Evolutionary conservation across 2,888 invertebrate species (phyloP).

Genomic region (Conops quadrifasciatus): DNA sequence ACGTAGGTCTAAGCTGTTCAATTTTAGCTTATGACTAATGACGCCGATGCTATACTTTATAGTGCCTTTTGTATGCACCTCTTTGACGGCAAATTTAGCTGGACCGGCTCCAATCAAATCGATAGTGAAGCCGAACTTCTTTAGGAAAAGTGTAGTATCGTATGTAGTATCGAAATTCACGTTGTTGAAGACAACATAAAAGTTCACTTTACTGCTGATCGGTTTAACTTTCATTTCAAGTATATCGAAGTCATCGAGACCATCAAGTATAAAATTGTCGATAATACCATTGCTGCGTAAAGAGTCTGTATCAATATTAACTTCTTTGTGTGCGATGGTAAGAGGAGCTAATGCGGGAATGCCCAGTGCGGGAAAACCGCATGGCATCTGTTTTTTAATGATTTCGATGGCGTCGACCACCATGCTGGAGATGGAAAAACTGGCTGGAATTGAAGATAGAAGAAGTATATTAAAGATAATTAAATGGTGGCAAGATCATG

Average conservation of each 20-base stretch:
- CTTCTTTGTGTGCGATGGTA: constrained; percentile 48
- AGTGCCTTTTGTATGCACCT: constrained; percentile 52
- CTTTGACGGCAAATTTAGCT: constrained; percentile 53
- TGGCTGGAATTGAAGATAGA: constrained; percentile 43
- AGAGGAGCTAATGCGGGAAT: constrained; percentile 59
- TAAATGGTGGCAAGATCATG: not conserved
- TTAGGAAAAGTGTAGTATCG: constrained; percentile 49
- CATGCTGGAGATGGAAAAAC: constrained; percentile 51
- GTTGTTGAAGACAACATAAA: constrained; percentile 52
- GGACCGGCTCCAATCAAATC: constrained; percentile 56
- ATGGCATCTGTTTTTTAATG: constrained; percentile 56
- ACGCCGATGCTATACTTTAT: constrained; percentile 56
- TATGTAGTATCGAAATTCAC: constrained; percentile 55
- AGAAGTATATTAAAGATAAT: constrained; percentile 3
- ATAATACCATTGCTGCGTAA: constrained; percentile 50
- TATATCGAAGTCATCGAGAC: constrained; percentile 56
- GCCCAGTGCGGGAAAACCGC: constrained; percentile 54
- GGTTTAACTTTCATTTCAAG: constrained; percentile 54
- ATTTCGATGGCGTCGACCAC: constrained; percentile 48
- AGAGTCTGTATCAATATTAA: constrained; percentile 48
- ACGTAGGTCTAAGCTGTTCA: constrained; percentile 54
- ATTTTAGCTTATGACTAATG: constrained; percentile 49
- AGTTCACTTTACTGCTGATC: constrained; percentile 54
- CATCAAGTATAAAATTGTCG: constrained; percentile 52
- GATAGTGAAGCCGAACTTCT: constrained; percentile 58